Evolutionary conservation across 2,888 invertebrate species (phyloP), one percentile per base, ranked within the genome.

Genomic region (Ochropleura leucogaster): DNA sequence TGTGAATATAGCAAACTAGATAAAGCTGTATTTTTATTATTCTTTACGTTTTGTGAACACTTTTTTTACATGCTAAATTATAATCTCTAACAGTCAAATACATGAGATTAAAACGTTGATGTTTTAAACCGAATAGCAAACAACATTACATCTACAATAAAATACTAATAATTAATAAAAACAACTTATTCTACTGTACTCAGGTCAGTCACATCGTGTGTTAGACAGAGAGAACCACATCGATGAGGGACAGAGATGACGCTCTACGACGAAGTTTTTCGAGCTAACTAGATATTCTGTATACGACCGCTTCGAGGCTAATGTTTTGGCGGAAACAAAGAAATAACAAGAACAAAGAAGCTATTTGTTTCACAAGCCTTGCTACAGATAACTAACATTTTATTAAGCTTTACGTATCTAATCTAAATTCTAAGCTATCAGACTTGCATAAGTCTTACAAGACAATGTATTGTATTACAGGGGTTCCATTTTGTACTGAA

Each of bases 381-480:
- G 30, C 67, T 68, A 73, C 57, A 20, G 2, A 47, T 40, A 40
- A 68, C 57, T 49, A 53, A 63, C 46, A 53, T 57, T 49, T 51
- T 53, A 68, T 44, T 67, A 51, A 57, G 40, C 49, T 57, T 46
- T n/a, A 40, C 7, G 14, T 66, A 70, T 46, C 9, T 71, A 79
- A 59, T 4, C 20, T 77, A 64, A 60, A 49, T n/a, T 18, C 30
- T 77, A 77, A 57, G 40, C n/a, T 46, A 70, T 79, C 79, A 77
- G 79, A 78, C 79, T 70, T 76, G 9, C 40, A 40, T 59, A 77
- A 77, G 76, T 77, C 71, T 76, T 70, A 51, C 49, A 51, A 10
- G 78, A 78, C 20, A 57, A 47, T 57, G 18, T 69, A 12, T 59
- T 18, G 30, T 60, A 42, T 44, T 62, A 63, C 69, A 44, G 20